These are phyloP conservation scores for Diabrotica balteata DNA, from an alignment of 2,888 invertebrate species.

Conservation along the genomic window DNA sequence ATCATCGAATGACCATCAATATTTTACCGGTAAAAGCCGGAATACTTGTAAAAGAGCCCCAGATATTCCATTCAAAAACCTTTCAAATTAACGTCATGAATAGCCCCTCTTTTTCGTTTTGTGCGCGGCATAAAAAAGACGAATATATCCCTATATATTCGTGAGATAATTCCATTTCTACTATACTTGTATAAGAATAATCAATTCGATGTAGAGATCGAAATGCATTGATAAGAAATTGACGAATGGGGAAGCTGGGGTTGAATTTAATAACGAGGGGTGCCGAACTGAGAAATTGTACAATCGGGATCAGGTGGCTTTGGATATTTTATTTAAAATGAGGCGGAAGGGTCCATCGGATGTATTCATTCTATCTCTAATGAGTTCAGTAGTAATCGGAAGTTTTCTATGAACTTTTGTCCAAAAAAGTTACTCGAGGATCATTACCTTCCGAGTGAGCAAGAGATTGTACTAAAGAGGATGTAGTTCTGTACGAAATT, in stretches of 20 bases:
- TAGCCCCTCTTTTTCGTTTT: slow-evolving; percentile 19
- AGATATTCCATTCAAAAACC: slow-evolving; percentile 25
- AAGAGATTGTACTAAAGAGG: too few species aligned
- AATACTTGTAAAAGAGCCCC: slow-evolving; percentile 23
- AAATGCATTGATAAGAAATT: slow-evolving; percentile 47
- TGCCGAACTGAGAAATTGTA: slow-evolving; percentile 1
- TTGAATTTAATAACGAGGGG: slow-evolving; percentile 51
- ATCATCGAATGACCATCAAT: slow-evolving; percentile 26
- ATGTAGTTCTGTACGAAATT: too few species aligned
- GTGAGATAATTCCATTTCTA: slow-evolving; percentile 24
- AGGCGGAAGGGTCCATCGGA: too few species aligned
- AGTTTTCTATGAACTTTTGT: too few species aligned
- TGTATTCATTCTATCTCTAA: too few species aligned
- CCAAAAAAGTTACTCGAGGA: too few species aligned
- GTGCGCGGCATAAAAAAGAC: slow-evolving; percentile 8
- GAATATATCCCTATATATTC: slow-evolving; percentile 16
- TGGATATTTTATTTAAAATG: too few species aligned
- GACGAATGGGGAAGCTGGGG: slow-evolving; percentile 48
- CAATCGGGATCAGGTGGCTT: slow-evolving; percentile 8
- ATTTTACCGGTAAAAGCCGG: slow-evolving; percentile 16
- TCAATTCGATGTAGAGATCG: slow-evolving; percentile 37
- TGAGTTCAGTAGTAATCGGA: too few species aligned
- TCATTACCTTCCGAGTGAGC: too few species aligned
- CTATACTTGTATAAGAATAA: slow-evolving; percentile 27
- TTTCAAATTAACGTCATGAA: slow-evolving; percentile 32